phyloP scores from a whole-genome alignment of 2,888 invertebrate species.

The Liposcelis brunnea region DNA sequence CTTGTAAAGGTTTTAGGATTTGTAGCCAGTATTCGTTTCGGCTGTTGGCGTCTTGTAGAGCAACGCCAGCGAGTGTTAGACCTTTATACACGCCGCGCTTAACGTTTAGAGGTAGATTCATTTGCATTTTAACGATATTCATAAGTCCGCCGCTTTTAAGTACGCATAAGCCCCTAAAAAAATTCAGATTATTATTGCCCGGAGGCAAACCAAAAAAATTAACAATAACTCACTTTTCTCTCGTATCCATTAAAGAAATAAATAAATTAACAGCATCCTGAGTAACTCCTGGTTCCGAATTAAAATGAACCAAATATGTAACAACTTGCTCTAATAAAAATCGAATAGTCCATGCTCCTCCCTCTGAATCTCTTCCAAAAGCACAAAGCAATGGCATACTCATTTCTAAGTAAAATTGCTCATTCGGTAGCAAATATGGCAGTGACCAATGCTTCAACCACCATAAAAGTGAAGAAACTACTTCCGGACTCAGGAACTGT shows the following conservation, averaged over 20 bases:
- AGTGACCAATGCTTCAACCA: constrained; percentile 56
- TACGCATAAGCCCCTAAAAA: constrained; percentile 33
- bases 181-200: too few species aligned
- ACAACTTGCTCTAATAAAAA: constrained; percentile 47
- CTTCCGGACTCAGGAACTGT: constrained; percentile 57
- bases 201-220: too few species aligned
- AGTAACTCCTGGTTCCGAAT: constrained; percentile 40
- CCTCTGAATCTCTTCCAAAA: constrained; percentile 48
- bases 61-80: constrained; percentile 46
- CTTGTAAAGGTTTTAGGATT: constrained; percentile 32
- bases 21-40: constrained; percentile 22
- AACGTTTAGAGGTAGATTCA: constrained; percentile 36
- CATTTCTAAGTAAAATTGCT: constrained; percentile 39
- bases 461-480: constrained; percentile 61
- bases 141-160: constrained; percentile 36
- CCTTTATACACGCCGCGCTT: constrained; percentile 53
- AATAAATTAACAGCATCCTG: constrained; percentile 45
- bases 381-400: constrained; percentile 41
- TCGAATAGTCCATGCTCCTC: constrained; percentile 41
- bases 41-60: constrained; percentile 23
- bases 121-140: constrained; percentile 33
- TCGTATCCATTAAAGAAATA: constrained; percentile 32
- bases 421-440: constrained; percentile 40
- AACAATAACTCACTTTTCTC: constrained; percentile 28
- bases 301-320: constrained; percentile 40